phyloP scores from a whole-genome alignment of 2,888 invertebrate species.

The Pristionchus entomophagus region DNA sequence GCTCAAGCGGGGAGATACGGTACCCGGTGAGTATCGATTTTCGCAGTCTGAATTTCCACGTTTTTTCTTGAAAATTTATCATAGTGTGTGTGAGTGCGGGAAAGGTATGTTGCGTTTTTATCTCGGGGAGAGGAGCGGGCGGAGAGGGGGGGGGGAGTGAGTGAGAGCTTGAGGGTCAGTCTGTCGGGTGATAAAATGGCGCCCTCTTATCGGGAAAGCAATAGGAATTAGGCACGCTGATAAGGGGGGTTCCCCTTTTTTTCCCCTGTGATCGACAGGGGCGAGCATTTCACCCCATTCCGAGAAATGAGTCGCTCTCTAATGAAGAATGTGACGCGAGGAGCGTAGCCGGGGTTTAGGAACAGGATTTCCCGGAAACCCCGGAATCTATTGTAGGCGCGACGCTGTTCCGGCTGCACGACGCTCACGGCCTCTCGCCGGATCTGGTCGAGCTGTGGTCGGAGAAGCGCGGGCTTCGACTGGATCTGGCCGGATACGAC shows the following conservation, averaged over 20 bases:
- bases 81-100: slow-evolving; percentile 1
- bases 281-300: slow-evolving; percentile 28
- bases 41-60: neutral
- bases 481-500: slow-evolving; percentile 35
- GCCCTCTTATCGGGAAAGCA: slow-evolving; percentile 12
- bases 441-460: slow-evolving; percentile 43
- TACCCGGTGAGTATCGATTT: neutral
- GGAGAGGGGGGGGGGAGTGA: neutral
- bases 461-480: neutral
- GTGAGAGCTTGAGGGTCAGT: slow-evolving; percentile 7
- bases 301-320: neutral
- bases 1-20: neutral
- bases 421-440: neutral
- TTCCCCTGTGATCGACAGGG: neutral
- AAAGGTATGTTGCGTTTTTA: slow-evolving; percentile 17
- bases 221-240: neutral
- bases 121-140: neutral
- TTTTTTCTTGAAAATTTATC: neutral
- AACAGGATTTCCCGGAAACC: neutral
- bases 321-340: neutral
- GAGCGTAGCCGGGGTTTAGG: neutral
- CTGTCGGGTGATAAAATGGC: slow-evolving; percentile 15
- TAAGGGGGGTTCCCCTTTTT: neutral
- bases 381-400: neutral
- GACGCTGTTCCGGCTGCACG: slow-evolving; percentile 29